These are phyloP conservation scores for Aptenodytes patagonicus DNA, from an alignment of 2,113 vertebrate genomes.

Conservation along the genomic window DNA sequence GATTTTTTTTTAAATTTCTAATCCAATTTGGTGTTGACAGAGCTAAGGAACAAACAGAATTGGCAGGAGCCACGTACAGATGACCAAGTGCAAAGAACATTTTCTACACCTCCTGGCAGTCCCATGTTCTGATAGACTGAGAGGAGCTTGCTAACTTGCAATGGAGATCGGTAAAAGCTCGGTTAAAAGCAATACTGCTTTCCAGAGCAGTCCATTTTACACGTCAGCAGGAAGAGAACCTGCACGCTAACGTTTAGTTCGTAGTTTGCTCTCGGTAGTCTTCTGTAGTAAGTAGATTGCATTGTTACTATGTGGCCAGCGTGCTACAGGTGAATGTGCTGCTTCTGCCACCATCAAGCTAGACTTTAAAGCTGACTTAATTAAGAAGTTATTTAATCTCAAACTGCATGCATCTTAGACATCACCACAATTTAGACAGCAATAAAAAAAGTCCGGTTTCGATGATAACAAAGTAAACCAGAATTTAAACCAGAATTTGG, in stretches of 20 bases:
- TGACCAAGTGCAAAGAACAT: neutral
- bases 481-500: neutral
- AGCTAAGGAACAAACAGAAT: slow-evolving; percentile 51
- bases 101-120: neutral
- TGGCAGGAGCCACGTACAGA: slow-evolving; percentile 1
- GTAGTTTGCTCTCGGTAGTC: neutral
- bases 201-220: neutral
- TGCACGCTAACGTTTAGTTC: neutral
- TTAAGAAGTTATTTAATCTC: neutral
- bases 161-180: neutral
- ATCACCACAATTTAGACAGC: neutral
- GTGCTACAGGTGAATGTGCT: neutral
- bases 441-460: neutral
- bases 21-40: slow-evolving; percentile 42
- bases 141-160: neutral
- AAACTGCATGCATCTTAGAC: neutral
- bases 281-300: neutral
- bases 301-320: neutral
- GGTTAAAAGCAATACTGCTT: neutral
- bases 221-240: neutral
- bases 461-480: neutral
- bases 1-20: slow-evolving; percentile 12
- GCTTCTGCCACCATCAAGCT: neutral
- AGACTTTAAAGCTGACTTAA: neutral
- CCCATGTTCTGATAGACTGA: neutral